Evolutionary conservation across 2,888 invertebrate species (phyloP), one percentile per base, ranked within the genome.

Genomic region (Sarcophaga rosellei): DNA sequence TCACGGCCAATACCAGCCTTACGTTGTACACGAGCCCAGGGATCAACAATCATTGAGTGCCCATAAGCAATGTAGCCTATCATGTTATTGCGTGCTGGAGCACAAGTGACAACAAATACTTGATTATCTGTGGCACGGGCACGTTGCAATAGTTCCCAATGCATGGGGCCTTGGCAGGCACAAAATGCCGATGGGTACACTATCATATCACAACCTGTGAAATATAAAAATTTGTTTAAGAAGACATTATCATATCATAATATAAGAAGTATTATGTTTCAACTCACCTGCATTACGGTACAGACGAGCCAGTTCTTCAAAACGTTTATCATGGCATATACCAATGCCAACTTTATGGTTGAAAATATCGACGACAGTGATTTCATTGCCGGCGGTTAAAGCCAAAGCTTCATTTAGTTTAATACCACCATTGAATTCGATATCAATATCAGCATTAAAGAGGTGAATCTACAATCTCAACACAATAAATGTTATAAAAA

Each of bases 281-380:
- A 66, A 62, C 88, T 88, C 87, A 94, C 95, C 95, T 91, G 93
- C 91, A 68, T 94, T 94, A 3, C 96, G 94, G 93, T 97, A 96
- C 17, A 96, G 89, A 85, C 96, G 95, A 0, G 98, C 97, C 94
- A 99, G 93, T 94, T 99, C 98, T 80, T 96, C 95, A 93, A 99
- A 99, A 66, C 99, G 94, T 81, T 99, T 94, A 92, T 99, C 99
- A 92, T 99, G 99, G 91, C 99, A 99, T 90, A 99, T 97, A n/a
- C 98, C 99, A 68, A 99, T 90, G 0, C 99, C 99, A 80, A 99
- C 94, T 94, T 96, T 97, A 25, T 95, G 93, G 10, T 95, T 94
- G 65, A 95, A 95, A 77, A 96, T 95, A 68, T 96, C 94, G 91
- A 99, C 97, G 0, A 95, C 95, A 0, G 96, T 96, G 73, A 97